Evolutionary conservation across 2,888 invertebrate species (phyloP), one percentile per base, ranked within the genome.

Genomic region (Unio delphinus): DNA sequence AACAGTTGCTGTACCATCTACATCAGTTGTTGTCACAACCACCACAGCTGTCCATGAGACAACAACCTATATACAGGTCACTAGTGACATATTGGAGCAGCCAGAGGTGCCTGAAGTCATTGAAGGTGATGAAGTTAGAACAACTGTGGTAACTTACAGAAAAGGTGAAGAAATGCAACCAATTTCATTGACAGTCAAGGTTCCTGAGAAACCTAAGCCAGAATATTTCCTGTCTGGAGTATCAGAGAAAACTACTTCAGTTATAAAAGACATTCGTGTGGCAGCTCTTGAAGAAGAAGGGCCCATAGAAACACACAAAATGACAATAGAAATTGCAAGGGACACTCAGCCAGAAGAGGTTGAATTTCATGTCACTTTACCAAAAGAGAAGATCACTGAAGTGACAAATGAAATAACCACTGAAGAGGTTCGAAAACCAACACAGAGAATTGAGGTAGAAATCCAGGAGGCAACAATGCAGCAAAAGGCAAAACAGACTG

Each of bases 311-410:
- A 74, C 72, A 11, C 87, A 87, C 63, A 86, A 80, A 65, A 86
- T 86, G 67, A 87, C 88, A 2, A 85, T 86, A 57, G 86, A 87
- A 71, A 86, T 88, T n/a, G 75, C 81, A 7, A 81, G 77, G 30
- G 82, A 82, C 26, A 45, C 77, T 59, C 73, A 78, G 54, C 85
- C 85, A 34, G 75, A 84, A 64, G 80, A 82, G 59, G 76, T 86
- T 8, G 73, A 79, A 65, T 69, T 85, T 56, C 67, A 78, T 34
- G 70, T 85, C 20, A 74, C 76, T 20, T 69, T 81, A 20, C 80
- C 83, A 34, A 78, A 72, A 61, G 59, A 66, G 61, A 57, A 63
- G 5, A 74, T 69, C 58, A 79, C 72, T 30, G 76, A 81, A 66
- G 73, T 73, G 28, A 69, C 74, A 15, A 65, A 81, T 45, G 59